A percentile compares a stretch with the other conserved stretches of the same genome.
These are phyloP conservation scores for Phataginus tricuspis DNA, from an alignment of 2,797 vertebrate species.

Conservation along the genomic window DNA sequence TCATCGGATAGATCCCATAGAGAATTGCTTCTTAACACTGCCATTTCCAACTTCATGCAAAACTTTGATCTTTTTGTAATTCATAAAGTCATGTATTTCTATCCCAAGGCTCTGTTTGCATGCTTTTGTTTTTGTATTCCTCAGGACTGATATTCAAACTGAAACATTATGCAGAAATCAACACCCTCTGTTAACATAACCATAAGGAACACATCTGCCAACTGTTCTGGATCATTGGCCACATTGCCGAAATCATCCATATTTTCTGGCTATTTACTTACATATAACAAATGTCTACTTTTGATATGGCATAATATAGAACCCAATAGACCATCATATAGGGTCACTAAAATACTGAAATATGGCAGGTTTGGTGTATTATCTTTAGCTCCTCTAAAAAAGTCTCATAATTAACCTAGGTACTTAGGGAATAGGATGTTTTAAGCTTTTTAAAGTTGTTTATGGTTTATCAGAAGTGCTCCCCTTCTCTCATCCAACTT, in stretches of 20 bases:
- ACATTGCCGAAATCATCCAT: background rate
- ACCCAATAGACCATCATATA: background rate
- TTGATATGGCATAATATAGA: background rate
- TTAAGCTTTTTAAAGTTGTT: background rate
- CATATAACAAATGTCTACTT: background rate
- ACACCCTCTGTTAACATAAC: background rate
- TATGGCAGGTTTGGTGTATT: background rate
- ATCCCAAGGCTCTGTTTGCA: background rate
- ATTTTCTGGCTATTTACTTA: constrained; percentile 31
- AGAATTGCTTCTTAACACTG: background rate
- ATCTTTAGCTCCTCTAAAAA: background rate
- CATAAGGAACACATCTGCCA: background rate
- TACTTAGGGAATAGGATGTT: background rate
- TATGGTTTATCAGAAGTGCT: background rate
- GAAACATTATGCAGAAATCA: background rate
- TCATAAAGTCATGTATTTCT: background rate
- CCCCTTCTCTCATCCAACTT: background rate
- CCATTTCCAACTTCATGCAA: background rate
- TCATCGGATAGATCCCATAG: background rate
- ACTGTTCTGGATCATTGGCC: background rate
- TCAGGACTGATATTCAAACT: background rate
- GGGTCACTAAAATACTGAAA: background rate
- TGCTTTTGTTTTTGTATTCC: background rate
- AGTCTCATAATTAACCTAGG: background rate
- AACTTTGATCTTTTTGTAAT: background rate